Evolutionary conservation across 2,797 vertebrate species (phyloP), one percentile per base, ranked within the genome.

Genomic region (Melanotaenia trifasciata): DNA sequence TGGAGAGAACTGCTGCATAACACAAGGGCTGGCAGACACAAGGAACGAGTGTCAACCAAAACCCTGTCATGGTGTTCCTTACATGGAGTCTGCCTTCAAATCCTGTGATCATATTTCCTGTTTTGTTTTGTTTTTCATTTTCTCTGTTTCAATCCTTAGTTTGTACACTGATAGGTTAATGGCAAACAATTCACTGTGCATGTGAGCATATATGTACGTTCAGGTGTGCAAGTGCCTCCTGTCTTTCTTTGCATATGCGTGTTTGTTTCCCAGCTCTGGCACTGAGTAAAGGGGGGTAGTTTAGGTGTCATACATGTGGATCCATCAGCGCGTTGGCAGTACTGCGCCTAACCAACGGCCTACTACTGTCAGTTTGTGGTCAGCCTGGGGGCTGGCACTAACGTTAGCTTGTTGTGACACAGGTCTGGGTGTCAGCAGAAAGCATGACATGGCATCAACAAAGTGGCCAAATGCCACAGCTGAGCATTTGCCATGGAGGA

Each of bases 311-410:
- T n/a, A 61, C 65, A 40, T 61, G 38, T 74, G 56, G 70, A 90
- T 88, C 80, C 85, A 74, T 90, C 90, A 90, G 67, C 45, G 71
- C 70, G 3, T 63, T 83, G 72, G 74, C 78, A 90, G 88, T 63
- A 51, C 78, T 70, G 73, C 69, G 60, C 84, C 87, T 91, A 90
- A 93, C 91, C 90, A 89, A 72, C 83, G 90, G 90, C 90, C 92
- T 83, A 91, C 91, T 92, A 87, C 90, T 92, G 91, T 94, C 93
- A 92, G 72, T 11, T 56, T 50, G 81, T 80, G 84, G 87, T 63
- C 56, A 65, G 77, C 85, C 77, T 9, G 22, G 60, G 67, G 80
- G 81, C 68, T 47, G 65, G n/a, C 32, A 59, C 74, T 84, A 80
- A 84, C 61, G 66, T 40, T 89, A 80, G 87, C 84, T 70, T 57